Evolutionary conservation across 2,113 vertebrate species (phyloP), one percentile per base, ranked within the genome.

Genomic region (Plectropomus leopardus): DNA sequence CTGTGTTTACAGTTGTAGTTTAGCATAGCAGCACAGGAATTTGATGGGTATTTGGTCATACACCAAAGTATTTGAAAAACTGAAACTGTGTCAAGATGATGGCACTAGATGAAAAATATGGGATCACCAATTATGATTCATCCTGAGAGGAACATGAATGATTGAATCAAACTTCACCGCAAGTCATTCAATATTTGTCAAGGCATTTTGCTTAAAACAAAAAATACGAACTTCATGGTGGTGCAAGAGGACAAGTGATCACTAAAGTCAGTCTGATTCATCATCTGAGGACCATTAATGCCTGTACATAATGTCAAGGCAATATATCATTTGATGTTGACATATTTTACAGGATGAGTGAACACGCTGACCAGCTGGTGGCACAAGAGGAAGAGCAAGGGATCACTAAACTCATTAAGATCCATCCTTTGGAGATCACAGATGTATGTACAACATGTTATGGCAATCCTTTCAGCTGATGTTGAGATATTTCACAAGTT

Each of bases 81-180:
- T 10, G 1, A 40, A 40, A 40, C 11, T 40, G 8, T 40, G 36
- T 10, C 7, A 10, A 16, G 13, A 66, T 21, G 24, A 17, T 65
- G 11, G 5, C 14, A 0, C 11, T 14, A 21, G 24, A 44, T 11
- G 15, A 17, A 14, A 13, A 2, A n/a, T 6, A 1, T 0, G 14
- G 7, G 36, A 24, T n/a, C 30, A 32, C 8, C 2, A 4, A 63
- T 40, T 21, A 48, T 5, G 32, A 6, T 36, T 51, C 2, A 19
- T 28, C 23, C 16, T 36, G 13, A 28, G 10, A 36, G 10, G 5
- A 42, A 28, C 23, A 15, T 40, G 34, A 40, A 13, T n/a, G 44
- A 48, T 47, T 48, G 8, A 14, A 42, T 15, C 30, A 68, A 23
- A 36, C 17, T 10, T 44, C 9, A 45, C 19, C 2, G 17, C 2